Conservation (phyloP, 2,888 invertebrate genomes). For the Teleiodes luculella region DNA sequence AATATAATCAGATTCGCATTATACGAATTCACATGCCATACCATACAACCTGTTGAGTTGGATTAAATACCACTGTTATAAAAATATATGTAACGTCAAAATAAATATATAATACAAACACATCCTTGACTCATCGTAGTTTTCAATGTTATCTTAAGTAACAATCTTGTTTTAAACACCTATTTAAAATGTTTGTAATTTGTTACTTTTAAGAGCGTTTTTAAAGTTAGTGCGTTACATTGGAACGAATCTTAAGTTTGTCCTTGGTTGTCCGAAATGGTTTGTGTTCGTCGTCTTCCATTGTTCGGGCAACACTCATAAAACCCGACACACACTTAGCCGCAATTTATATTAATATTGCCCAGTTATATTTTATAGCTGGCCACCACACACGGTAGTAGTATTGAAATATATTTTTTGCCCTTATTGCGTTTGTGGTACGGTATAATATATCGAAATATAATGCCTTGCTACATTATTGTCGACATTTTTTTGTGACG, state of each 20-base stretch:
- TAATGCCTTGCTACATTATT: too few relatives aligned
- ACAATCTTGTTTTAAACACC: background rate
- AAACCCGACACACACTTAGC: too few relatives aligned
- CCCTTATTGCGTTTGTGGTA: too few relatives aligned
- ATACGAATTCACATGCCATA: background rate
- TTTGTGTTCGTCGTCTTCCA: slow-evolving; percentile 41
- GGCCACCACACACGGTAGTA: too few relatives aligned
- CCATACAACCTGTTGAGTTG: background rate
- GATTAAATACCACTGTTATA: background rate
- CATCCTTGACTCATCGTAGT: background rate
- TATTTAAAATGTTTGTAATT: background rate
- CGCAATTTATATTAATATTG: too few relatives aligned
- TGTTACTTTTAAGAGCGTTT: background rate
- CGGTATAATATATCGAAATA: too few relatives aligned
- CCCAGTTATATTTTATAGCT: too few relatives aligned
- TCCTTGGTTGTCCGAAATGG: slow-evolving; percentile 52
- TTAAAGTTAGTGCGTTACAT: background rate
- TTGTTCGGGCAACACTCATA: slow-evolving; percentile 53
- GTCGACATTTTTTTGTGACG: too few relatives aligned
- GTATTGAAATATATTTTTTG: too few relatives aligned
- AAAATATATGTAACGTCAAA: background rate
- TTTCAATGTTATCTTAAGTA: background rate
- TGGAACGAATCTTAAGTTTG: slow-evolving; percentile 28
- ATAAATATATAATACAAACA: background rate
- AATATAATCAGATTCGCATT: too few relatives aligned